Percentiles rank a stretch among this genome's conserved stretches.
Evolutionary conservation across 2,888 invertebrate genomes (phyloP).

Genomic region (Rotaria sp.): DNA sequence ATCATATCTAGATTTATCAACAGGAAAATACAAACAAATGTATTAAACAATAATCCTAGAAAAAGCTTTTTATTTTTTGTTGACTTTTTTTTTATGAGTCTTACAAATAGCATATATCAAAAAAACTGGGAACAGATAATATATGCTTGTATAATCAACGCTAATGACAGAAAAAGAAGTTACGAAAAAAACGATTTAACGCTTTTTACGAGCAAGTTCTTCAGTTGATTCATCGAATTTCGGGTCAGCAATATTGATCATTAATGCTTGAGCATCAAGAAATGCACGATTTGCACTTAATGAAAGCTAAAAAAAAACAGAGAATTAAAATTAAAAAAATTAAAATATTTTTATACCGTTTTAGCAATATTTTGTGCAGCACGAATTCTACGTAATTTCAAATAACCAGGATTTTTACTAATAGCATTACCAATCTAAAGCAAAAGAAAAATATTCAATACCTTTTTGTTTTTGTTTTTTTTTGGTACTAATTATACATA

Average conservation of each 20-base stretch:
- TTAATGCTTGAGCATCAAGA: slow-evolving; percentile 36
- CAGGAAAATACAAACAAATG: too few species aligned
- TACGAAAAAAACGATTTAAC: background rate
- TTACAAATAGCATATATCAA: background rate
- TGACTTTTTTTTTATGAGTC: background rate
- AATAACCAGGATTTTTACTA: slow-evolving; percentile 86
- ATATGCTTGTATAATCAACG: background rate
- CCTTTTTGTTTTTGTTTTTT: background rate
- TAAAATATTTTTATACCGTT: slow-evolving; percentile 65
- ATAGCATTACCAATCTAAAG: slow-evolving; percentile 78
- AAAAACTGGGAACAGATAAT: background rate
- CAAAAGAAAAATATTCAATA: background rate
- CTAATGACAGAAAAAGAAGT: background rate
- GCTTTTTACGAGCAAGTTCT: background rate
- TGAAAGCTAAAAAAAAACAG: slow-evolving; percentile 30
- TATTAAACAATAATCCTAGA: background rate
- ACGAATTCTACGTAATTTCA: slow-evolving; percentile 90
- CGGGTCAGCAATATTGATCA: slow-evolving; percentile 39
- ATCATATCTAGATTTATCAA: too few species aligned
- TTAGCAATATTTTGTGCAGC: slow-evolving; percentile 94
- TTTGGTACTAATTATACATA: background rate
- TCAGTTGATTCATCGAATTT: slow-evolving; percentile 35
- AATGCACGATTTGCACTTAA: slow-evolving; percentile 35
- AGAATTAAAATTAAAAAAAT: background rate
- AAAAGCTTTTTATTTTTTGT: background rate